phyloP scores from a whole-genome alignment of 2,888 invertebrate genomes.

The Nectonema munidae region DNA sequence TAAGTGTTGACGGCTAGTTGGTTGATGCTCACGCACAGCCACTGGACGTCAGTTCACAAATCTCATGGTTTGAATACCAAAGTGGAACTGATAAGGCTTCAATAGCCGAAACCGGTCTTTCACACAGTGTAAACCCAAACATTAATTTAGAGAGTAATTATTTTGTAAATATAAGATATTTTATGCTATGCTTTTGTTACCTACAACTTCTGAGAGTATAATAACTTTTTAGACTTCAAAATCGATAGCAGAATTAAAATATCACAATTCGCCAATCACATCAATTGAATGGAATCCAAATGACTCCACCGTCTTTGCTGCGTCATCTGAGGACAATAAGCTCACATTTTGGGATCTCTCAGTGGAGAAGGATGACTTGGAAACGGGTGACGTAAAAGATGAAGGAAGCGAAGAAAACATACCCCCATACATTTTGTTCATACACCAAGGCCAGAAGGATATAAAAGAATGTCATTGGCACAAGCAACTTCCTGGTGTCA shows the following conservation, averaged over 20 bases:
- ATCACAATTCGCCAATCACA: conserved; percentile 64
- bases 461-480: conserved; percentile 98
- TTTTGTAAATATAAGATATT: too few species aligned
- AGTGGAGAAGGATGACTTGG: conserved; percentile 41
- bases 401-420: conserved; percentile 28
- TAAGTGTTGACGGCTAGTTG: too few species aligned
- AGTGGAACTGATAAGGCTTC: too few species aligned
- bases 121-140: conserved; percentile 1
- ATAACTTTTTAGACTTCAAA: conserved; percentile 26
- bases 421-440: conserved; percentile 75
- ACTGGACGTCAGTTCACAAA: too few species aligned
- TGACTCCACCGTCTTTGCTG: conserved; percentile 67
- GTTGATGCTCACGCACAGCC: too few species aligned
- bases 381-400: conserved; percentile 18
- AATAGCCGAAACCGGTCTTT: too few species aligned
- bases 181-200: not conserved
- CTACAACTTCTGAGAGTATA: too few species aligned
- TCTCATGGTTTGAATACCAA: too few species aligned
- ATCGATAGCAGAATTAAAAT: conserved; percentile 66
- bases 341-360: conserved; percentile 83
- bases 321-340: conserved; percentile 68
- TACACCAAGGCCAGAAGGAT: conserved; percentile 84
- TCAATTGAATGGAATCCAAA: conserved; percentile 83
- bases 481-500: conserved; percentile 57
- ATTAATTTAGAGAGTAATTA: conserved; percentile 12